Evolutionary conservation across 2,888 invertebrate genomes (phyloP).

Genomic region (Synergus gifuensis): DNA sequence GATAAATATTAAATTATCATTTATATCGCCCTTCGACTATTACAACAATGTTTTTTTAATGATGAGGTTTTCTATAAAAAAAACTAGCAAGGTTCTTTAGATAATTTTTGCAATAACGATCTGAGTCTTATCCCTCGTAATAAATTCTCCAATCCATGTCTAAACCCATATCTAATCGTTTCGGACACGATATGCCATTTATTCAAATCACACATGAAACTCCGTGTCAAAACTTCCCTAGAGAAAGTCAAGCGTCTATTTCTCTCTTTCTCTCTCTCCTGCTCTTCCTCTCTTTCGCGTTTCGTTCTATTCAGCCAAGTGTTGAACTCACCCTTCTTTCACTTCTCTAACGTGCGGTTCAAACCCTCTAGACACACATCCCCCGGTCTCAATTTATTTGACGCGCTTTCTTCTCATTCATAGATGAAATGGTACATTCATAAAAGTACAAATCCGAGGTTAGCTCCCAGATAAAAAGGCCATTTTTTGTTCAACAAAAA

Average conservation of each 20-base stretch:
- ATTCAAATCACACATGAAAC: conserved; percentile 68
- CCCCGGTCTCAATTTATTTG: conserved; percentile 30
- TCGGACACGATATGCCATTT: conserved; percentile 60
- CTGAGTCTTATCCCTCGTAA: background rate
- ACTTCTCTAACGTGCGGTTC: conserved; percentile 5
- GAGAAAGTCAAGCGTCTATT: conserved; percentile 40
- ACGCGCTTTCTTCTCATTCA: conserved; percentile 31
- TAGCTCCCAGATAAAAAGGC: background rate
- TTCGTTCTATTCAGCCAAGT: conserved; percentile 27
- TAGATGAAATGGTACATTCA: conserved; percentile 21
- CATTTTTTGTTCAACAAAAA: background rate
- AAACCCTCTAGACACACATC: conserved; percentile 30
- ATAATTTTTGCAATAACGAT: background rate
- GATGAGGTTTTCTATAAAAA: background rate
- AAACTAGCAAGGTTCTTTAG: background rate
- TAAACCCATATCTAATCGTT: conserved; percentile 29
- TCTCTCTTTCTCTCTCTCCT: background rate
- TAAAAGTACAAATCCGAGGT: conserved; percentile 14
- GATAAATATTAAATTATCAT: background rate
- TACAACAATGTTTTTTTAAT: background rate
- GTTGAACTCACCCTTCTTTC: conserved; percentile 15
- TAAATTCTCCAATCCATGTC: conserved; percentile 9
- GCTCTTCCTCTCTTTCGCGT: background rate
- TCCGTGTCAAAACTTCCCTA: conserved; percentile 57
- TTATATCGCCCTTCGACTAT: background rate